phyloP scores from a whole-genome alignment of 1,140 invertebrate genomes.

The Planococcus citri region DNA sequence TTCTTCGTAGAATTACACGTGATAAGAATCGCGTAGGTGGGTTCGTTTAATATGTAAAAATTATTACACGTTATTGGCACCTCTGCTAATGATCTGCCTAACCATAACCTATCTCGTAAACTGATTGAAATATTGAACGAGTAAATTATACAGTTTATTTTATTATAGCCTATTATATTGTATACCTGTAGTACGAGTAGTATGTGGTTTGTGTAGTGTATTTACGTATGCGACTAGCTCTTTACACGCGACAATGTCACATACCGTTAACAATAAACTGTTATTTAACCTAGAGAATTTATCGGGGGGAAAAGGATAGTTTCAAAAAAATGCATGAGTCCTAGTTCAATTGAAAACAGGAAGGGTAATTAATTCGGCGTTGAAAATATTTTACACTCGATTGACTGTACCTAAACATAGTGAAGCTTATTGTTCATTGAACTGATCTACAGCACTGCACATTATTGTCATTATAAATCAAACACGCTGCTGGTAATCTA shows the following conservation, averaged over 20 bases:
- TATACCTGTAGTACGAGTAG: too few species aligned
- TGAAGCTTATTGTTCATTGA: constrained; percentile 13
- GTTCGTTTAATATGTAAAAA: too few species aligned
- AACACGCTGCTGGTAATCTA: too few species aligned
- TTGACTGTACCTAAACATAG: constrained; percentile 6
- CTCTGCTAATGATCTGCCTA: too few species aligned
- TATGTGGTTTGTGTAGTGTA: too few species aligned
- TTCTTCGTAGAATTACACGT: too few species aligned
- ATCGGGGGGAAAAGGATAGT: background rate
- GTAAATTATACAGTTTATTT: background rate
- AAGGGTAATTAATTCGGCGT: constrained; percentile 18
- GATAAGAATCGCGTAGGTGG: too few species aligned
- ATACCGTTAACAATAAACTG: constrained; percentile 7
- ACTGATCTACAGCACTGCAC: background rate
- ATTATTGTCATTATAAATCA: too few species aligned
- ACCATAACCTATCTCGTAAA: too few species aligned
- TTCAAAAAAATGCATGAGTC: background rate
- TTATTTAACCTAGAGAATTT: background rate
- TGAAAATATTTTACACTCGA: constrained; percentile 17
- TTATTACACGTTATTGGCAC: too few species aligned
- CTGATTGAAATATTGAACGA: background rate
- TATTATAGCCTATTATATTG: background rate
- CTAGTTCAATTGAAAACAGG: background rate
- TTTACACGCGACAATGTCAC: background rate
- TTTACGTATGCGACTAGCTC: too few species aligned